phyloP scores from a whole-genome alignment of 1,140 invertebrate species.

The Lycorma delicatula region DNA sequence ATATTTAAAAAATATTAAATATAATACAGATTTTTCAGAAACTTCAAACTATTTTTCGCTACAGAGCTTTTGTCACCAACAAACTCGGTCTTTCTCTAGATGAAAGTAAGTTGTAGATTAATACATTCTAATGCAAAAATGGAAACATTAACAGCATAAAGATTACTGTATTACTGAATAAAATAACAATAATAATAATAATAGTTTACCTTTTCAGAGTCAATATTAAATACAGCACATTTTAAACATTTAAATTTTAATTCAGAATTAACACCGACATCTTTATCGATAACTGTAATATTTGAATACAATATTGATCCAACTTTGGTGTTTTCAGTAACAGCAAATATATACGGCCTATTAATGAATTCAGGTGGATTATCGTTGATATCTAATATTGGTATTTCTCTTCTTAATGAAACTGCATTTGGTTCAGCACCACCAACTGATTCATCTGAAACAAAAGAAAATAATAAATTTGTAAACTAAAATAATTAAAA shows the following conservation, averaged over 20 bases:
- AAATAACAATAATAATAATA: too few relatives aligned
- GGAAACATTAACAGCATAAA: too few relatives aligned
- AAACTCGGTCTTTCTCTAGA: too few relatives aligned
- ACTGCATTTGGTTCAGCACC: constrained; percentile 67
- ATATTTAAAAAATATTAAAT: too few relatives aligned
- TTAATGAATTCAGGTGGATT: constrained; percentile 61
- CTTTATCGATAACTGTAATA: constrained; percentile 67
- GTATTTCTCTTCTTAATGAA: constrained; percentile 64
- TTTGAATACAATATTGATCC: constrained; percentile 50
- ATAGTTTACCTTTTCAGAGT: neutral
- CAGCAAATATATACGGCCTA: constrained; percentile 59
- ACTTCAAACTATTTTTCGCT: too few relatives aligned
- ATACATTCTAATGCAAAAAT: too few relatives aligned
- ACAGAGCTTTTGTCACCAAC: too few relatives aligned
- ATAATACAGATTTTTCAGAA: too few relatives aligned
- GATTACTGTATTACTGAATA: too few relatives aligned
- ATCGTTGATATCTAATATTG: constrained; percentile 70
- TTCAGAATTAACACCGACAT: constrained; percentile 66
- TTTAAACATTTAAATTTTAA: constrained; percentile 54
- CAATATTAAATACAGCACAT: constrained; percentile 39
- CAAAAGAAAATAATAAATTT: too few relatives aligned
- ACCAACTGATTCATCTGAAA: constrained; percentile 56
- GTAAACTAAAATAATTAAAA: too few relatives aligned
- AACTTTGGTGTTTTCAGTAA: constrained; percentile 57
- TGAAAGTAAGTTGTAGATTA: too few relatives aligned